Evolutionary conservation across 2,888 invertebrate genomes (phyloP), one percentile per base, ranked within the genome.

Genomic region (Luperina nickerlii): DNA sequence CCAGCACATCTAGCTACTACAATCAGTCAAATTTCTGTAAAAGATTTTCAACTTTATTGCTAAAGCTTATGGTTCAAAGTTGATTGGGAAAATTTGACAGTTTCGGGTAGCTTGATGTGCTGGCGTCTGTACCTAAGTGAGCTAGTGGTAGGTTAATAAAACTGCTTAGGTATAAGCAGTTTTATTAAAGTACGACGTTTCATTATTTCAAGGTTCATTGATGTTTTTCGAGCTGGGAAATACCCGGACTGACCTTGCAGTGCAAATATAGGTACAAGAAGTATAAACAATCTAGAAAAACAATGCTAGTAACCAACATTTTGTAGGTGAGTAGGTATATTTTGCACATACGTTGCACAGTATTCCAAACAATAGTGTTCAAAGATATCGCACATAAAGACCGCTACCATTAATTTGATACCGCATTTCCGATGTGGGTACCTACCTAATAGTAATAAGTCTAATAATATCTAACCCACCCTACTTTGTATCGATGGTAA

Each of bases 201-300:
- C 20, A 78, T 74, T 42, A 63, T 67, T 72, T 76, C 74, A 74
- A 77, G 74, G 71, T 60, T 68, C 24, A 66, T 48, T 0, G 3
- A 11, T 63, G 79, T 68, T 73, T 68, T 62, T n/a, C 2, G 13
- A 13, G n/a, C 27, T 6, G 71, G 76, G 85, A 54, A 85, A 48
- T 80, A 66, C 73, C 85, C 71, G 27, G 6, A 24, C 24, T 48
- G 68, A 67, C 62, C 81, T 84, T 69, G 80, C 72, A 65, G 6
- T 77, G 76, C 85, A 84, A 84, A 74, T 84, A 42, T 15, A 51
- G 4, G 20, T 69, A 74, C 20, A 60, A 45, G 32, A 54, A 51
- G 68, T 57, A n/a, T n/a, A 48, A 63, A 54, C n/a, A 74, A 66
- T 57, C 24, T 54, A 74, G 18, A 60, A 71, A 60, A 76, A 68